Percentiles rank a stretch among this genome's conserved stretches.
Evolutionary conservation across 2,797 vertebrate genomes (phyloP).

Genomic region (Nothura maculosa): DNA sequence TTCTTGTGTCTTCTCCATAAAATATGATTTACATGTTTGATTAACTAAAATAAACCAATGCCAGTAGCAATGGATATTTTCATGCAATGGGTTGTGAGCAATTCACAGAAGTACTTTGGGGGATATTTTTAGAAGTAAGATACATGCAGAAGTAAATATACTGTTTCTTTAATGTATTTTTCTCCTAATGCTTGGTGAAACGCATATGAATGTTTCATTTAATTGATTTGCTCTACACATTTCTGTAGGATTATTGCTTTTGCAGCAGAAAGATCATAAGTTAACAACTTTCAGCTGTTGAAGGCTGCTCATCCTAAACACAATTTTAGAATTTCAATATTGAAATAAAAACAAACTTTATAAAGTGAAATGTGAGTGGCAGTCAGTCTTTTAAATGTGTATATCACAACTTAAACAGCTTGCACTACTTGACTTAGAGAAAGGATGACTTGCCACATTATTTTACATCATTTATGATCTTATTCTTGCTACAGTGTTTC

Average conservation of each 20-base stretch:
- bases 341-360: conserved; percentile 29
- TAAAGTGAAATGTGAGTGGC: neutral
- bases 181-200: neutral
- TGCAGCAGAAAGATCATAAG: conserved; percentile 39
- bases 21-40: neutral
- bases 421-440: neutral
- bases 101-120: neutral
- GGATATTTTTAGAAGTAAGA: conserved; percentile 24
- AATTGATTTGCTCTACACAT: neutral
- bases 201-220: conserved; percentile 18
- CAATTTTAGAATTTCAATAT: neutral
- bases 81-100: neutral
- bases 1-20: neutral
- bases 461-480: neutral
- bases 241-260: conserved; percentile 25
- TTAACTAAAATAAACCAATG: conserved; percentile 12
- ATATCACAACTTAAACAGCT: neutral
- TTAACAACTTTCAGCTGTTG: conserved; percentile 57
- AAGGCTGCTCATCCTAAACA: conserved; percentile 10
- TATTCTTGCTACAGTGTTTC: neutral
- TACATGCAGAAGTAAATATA: conserved; percentile 18
- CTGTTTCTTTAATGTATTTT: neutral
- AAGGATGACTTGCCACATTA: neutral
- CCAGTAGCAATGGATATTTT: neutral
- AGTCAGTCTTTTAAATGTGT: neutral